Evolutionary conservation across 2,113 vertebrate genomes (phyloP), one percentile per base, ranked within the genome.

Genomic region (Albula goreensis): DNA sequence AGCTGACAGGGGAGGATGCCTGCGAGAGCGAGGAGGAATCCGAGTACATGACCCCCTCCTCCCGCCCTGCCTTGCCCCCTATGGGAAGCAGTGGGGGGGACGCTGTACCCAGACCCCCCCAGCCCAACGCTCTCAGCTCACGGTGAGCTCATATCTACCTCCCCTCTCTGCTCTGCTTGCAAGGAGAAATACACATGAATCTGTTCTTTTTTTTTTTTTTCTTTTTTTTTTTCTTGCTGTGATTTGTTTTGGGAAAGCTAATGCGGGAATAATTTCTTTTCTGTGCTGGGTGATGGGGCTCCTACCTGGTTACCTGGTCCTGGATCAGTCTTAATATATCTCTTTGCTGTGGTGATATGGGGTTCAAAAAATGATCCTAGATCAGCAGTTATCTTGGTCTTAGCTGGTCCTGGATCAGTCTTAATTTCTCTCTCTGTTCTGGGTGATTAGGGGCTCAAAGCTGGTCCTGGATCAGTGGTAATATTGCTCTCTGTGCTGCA

Each of bases 41-140:
- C 0, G 98, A 98, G 83, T 99, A 99, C 93, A 99, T 99, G 98
- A 96, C 97, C 50, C 98, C 98, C 0, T 97, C 97, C 48, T 99
- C 98, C 4, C 95, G 97, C 52, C 98, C 97, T 0, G 86, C 95
- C 63, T 92, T 96, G 82, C 94, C 94, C 78, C 92, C 93, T 74
- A 81, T 93, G 51, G 31, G 50, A 0, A 41, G 89, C 5, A 74
- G 86, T 19, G 78, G 90, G 7, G 88, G 60, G 11, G 93, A 85
- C 3, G 91, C 89, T 1, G 88, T 93, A 81, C 90, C 91, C 80
- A 92, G 96, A 85, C 93, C 91, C 53, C 94, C 94, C 4, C 97
- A 96, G 83, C 17, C 94, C 80, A 94, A 87, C n/a, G 4, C 89
- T 15, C 85, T 89, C 83, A 94, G 90, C 88, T 91, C 92, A n/a